phyloP scores from a whole-genome alignment of 2,797 vertebrate species.

The Sebastes reedi region DNA sequence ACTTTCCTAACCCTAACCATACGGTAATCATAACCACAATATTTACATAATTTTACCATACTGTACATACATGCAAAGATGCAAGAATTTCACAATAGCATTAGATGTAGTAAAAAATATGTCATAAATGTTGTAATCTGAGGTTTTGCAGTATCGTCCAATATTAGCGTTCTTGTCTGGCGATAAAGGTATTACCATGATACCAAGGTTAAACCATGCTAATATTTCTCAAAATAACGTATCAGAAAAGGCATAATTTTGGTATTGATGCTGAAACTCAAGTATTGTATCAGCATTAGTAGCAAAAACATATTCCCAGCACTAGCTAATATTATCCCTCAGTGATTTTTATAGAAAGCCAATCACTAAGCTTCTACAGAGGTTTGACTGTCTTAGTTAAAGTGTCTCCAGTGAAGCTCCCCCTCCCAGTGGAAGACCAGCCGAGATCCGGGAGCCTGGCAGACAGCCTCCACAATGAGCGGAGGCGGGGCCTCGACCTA shows the following conservation, averaged over 20 bases:
- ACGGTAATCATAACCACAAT: background rate
- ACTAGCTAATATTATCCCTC: background rate
- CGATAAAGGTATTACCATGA: background rate
- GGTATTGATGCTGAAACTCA: background rate
- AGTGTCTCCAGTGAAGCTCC: constrained; percentile 25
- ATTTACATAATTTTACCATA: background rate
- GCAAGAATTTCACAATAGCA: background rate
- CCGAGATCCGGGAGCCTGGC: constrained; percentile 55
- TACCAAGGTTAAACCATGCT: background rate
- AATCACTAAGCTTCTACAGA: background rate
- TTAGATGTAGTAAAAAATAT: background rate
- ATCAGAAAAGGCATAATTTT: background rate
- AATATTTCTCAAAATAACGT: background rate
- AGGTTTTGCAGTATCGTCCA: background rate
- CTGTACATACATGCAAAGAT: background rate
- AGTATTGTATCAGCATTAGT: background rate
- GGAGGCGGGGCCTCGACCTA: constrained; percentile 68
- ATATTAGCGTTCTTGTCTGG: background rate
- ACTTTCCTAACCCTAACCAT: background rate
- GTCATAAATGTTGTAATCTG: background rate
- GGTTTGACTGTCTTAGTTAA: background rate
- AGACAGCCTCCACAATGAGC: constrained; percentile 62
- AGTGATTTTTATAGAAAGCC: constrained; percentile 4
- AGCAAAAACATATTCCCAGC: background rate
- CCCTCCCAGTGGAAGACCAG: constrained; percentile 17